Evolutionary conservation across 2,888 invertebrate species (phyloP), one percentile per base, ranked within the genome.

Genomic region (Itoplectis maculator): DNA sequence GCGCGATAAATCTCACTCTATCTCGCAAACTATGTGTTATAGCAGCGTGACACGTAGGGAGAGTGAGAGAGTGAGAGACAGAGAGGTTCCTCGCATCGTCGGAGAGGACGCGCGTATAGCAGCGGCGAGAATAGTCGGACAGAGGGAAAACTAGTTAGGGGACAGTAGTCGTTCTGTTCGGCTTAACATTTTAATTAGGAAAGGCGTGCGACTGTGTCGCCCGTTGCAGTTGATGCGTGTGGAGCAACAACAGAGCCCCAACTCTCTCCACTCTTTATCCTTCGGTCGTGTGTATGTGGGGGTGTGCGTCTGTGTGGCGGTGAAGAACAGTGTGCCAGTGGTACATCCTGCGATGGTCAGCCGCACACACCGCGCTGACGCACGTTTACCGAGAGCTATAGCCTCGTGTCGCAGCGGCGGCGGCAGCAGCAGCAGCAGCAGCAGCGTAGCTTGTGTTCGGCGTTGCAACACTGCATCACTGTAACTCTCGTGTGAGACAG

Each of bases 151-250:
- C 79, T 79, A 80, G 79, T 83, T 80, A 80, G 77, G 68, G 66
- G 75, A 61, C 81, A 87, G 86, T 87, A 84, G 84, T 61, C 81
- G 82, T 86, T 81, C 82, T 83, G 87, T 87, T 85, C 81, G 87
- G 88, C 87, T 89, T 87, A 89, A 91, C 90, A 88, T 91, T 91
- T 91, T 91, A 90, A 91, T 91, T 90, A 90, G 90, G 86, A 89
- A 85, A 86, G 80, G 84, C 61, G 75, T 73, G 79, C 56, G 65
- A 78, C 37, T 69, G 79, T 74, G 70, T 79, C 79, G 70, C 74
- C n/a, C n/a, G 68, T 72, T 66, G 66, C 42, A 72, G 65, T 72
- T 68, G 69, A 47, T 56, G 70, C 54, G 59, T 75, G 56, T 29
- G 29, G 65, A 72, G 59, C 75, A 79, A 69, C 80, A 70, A 37